phyloP scores from a whole-genome alignment of 2,797 vertebrate species.

The Argentina silus region DNA sequence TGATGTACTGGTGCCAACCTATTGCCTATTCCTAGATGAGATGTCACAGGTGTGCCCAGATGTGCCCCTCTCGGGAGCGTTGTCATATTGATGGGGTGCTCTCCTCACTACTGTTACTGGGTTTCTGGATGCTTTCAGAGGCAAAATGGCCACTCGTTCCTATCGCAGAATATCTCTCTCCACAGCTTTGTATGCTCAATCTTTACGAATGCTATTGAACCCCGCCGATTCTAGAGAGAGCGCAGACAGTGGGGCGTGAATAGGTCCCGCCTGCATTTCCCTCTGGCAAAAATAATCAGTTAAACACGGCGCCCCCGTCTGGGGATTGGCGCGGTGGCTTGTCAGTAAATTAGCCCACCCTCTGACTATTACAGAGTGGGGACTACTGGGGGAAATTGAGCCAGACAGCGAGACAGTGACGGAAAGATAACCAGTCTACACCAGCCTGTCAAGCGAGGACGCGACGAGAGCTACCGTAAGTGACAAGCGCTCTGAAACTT shows the following conservation, averaged over 20 bases:
- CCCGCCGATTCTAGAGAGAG: constrained; percentile 61
- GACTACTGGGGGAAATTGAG: constrained; percentile 48
- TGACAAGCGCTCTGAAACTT: constrained; percentile 54
- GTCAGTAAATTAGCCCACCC: constrained; percentile 89
- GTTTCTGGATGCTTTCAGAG: constrained; percentile 18
- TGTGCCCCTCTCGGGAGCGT: no score
- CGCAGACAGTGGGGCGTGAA: constrained; percentile 56
- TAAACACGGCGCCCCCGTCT: constrained; percentile 59
- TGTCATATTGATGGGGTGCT: not conserved
- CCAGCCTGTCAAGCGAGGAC: constrained; percentile 69
- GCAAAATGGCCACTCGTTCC: constrained; percentile 67
- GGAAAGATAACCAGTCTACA: constrained; percentile 50
- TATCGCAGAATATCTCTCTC: constrained; percentile 26
- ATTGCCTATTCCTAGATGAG: no score
- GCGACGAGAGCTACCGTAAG: constrained; percentile 51
- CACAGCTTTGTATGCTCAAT: constrained; percentile 17
- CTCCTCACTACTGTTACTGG: not conserved
- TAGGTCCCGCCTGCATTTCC: constrained; percentile 74
- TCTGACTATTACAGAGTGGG: constrained; percentile 51
- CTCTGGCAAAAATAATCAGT: constrained; percentile 64
- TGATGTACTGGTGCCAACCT: no score
- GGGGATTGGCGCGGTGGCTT: constrained; percentile 92
- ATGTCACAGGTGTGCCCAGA: no score
- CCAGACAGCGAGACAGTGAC: constrained; percentile 71
- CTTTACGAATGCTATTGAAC: constrained; percentile 35